Percentiles rank a stretch among this genome's conserved stretches.
Conservation (phyloP, 2,888 invertebrate genomes). For the Junonia oenone region DNA sequence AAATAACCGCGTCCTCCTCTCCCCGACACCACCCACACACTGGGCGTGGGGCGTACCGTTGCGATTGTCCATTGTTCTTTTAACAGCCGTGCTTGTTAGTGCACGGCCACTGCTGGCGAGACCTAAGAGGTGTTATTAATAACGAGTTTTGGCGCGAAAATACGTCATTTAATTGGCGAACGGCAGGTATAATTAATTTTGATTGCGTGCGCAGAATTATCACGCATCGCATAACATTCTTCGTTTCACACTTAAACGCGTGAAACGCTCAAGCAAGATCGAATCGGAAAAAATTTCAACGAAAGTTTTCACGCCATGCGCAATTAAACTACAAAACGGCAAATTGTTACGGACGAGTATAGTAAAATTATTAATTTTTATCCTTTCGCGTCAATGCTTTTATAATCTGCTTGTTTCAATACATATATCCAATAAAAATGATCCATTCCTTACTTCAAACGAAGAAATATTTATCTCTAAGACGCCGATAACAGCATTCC, state of each 20-base stretch:
- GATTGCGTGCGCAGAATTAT: constrained; percentile 19
- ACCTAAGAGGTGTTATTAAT: constrained; percentile 56
- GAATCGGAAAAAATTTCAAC: background rate
- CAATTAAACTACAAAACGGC: background rate
- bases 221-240: constrained; percentile 1
- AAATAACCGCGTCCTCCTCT: constrained; percentile 11
- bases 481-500: constrained; percentile 11
- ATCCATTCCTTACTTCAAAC: background rate
- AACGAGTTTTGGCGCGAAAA: constrained; percentile 57
- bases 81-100: constrained; percentile 74
- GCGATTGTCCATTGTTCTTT: constrained; percentile 75
- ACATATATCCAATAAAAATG: too few species aligned
- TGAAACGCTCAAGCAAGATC: background rate
- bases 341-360: background rate
- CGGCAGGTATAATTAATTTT: constrained; percentile 31
- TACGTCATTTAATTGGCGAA: constrained; percentile 48
- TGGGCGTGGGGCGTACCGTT: constrained; percentile 43
- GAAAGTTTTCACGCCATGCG: background rate
- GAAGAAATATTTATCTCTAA: background rate
- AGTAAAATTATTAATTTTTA: background rate
- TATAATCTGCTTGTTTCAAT: background rate
- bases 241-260: background rate
- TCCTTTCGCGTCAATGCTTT: background rate
- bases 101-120: constrained; percentile 40
- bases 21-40: constrained; percentile 32